These are phyloP conservation scores for Portunus trituberculatus DNA, from an alignment of 1,140 invertebrate genomes.

Conservation along the genomic window DNA sequence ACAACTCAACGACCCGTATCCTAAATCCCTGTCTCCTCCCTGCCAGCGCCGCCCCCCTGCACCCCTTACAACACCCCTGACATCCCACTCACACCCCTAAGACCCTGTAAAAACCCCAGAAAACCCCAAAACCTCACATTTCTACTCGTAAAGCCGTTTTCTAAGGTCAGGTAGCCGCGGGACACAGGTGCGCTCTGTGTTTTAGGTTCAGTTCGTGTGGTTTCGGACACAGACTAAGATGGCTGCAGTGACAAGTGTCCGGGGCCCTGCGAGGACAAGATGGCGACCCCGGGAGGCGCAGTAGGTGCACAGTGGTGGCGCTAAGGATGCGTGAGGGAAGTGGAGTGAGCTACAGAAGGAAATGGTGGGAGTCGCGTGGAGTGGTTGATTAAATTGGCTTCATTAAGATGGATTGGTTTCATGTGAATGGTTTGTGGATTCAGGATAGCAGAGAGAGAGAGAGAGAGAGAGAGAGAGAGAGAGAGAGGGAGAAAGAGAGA, in stretches of 20 bases:
- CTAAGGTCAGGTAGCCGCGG: no score
- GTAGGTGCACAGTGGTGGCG: not conserved
- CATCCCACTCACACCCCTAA: not conserved
- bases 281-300: conserved; percentile 42
- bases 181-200: not conserved
- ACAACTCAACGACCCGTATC: conserved; percentile 49
- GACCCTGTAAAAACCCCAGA: no score
- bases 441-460: no score
- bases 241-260: conserved; percentile 66
- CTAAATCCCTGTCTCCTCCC: not conserved
- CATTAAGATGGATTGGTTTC: no score
- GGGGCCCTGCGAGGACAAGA: conserved; percentile 45
- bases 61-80: not conserved
- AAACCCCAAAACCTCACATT: no score
- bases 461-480: no score
- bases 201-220: not conserved
- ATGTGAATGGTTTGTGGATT: no score
- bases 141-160: no score
- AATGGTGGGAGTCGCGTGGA: no score
- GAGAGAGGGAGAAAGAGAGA: no score
- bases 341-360: not conserved
- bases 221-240: conserved; percentile 55
- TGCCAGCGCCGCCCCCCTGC: not conserved
- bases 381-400: no score
- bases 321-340: not conserved